A percentile compares a stretch with the other conserved stretches of the same genome.
phyloP scores from a whole-genome alignment of 2,113 vertebrate species.

The Apodemus sylvaticus region DNA sequence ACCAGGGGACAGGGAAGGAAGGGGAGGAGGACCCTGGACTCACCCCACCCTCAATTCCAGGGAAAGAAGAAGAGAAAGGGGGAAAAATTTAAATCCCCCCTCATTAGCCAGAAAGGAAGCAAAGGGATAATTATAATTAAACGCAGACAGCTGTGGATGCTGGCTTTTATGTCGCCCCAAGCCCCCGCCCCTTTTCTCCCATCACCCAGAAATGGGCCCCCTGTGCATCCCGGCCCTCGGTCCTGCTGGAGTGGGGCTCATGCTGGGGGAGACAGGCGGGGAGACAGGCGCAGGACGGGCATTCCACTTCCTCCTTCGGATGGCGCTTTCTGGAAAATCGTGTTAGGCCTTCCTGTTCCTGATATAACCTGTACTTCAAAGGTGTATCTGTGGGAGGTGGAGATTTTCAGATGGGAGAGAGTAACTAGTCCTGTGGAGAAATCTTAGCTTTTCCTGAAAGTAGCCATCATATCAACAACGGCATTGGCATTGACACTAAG shows the following conservation, averaged over 20 bases:
- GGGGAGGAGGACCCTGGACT: conserved; percentile 75
- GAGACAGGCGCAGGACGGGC: no score
- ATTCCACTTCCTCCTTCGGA: not conserved
- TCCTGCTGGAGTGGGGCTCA: not conserved
- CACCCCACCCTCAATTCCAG: conserved; percentile 69
- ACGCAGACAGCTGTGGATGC: conserved; percentile 83
- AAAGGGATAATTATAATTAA: conserved; percentile 85
- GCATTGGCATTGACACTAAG: not conserved
- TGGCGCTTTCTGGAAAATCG: not conserved
- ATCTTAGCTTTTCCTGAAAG: conserved; percentile 51
- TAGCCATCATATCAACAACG: not conserved
- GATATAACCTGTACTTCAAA: not conserved
- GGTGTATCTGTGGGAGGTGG: not conserved
- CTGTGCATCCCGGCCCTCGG: not conserved
- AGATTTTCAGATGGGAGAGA: not conserved
- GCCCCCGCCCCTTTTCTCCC: conserved; percentile 64
- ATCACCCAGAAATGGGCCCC: conserved; percentile 63
- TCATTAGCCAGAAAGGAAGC: conserved; percentile 83
- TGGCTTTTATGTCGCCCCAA: conserved; percentile 71
- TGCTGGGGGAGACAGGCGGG: not conserved
- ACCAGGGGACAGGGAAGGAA: conserved; percentile 70
- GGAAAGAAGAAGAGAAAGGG: conserved; percentile 54
- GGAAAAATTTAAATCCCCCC: conserved; percentile 63
- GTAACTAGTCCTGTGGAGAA: not conserved
- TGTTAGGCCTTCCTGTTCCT: not conserved